These are phyloP conservation scores for Anastrepha obliqua DNA, from an alignment of 1,140 invertebrate species.

Conservation along the genomic window DNA sequence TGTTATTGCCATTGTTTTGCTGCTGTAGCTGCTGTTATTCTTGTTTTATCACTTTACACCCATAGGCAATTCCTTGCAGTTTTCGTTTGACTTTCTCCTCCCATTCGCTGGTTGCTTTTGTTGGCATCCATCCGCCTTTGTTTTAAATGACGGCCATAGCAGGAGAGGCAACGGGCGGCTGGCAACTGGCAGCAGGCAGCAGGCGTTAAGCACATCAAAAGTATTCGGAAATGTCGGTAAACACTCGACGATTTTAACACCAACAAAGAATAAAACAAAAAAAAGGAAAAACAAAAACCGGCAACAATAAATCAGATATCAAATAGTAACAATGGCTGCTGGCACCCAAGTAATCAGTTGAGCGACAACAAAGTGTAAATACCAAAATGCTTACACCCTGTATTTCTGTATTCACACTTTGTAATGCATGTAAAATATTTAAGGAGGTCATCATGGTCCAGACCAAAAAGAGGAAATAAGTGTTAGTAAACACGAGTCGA, in stretches of 20 bases:
- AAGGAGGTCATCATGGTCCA: too few relatives aligned
- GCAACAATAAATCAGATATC: background rate
- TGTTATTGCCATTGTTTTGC: constrained; percentile 34
- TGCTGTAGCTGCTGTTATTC: background rate
- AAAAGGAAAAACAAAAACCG: background rate
- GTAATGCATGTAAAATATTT: too few relatives aligned
- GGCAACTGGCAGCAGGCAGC: too few relatives aligned
- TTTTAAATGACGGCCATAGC: background rate
- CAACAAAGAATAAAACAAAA: background rate
- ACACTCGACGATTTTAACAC: background rate
- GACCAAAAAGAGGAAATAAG: too few relatives aligned
- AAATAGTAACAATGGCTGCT: background rate
- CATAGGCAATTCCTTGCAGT: constrained; percentile 39
- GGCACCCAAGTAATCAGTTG: background rate
- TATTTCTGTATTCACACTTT: background rate
- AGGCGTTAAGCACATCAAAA: too few relatives aligned
- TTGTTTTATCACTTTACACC: constrained; percentile 17
- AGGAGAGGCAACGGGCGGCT: too few relatives aligned
- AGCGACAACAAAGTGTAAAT: constrained; percentile 24
- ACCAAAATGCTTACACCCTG: background rate
- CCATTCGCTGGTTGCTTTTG: background rate
- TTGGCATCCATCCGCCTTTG: background rate
- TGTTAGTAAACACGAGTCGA: too few relatives aligned
- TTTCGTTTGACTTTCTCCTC: background rate
- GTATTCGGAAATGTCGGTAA: background rate